Base-by-base conservation (phyloP, 2,888 invertebrate genomes). In the Dryadula phaetusa region DNA sequence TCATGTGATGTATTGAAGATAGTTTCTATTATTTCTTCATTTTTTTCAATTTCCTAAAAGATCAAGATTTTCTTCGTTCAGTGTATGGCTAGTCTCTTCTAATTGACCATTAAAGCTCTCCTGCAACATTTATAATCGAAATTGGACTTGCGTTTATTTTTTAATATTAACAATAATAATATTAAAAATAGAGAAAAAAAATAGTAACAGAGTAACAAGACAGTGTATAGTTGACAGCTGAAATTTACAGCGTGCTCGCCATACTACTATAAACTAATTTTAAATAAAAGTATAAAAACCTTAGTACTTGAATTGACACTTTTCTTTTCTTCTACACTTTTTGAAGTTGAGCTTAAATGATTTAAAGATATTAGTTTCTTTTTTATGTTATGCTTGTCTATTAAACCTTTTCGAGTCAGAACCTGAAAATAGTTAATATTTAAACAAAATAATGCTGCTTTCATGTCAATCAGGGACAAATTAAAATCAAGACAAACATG, bases 321-420 rank as follows among this genome's bases (percentile, higher is more conserved):
- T 56, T 37, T 22, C 8, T 22, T 37, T 7, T 40, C 22, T 37
- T 20, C n/a, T 22, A n/a, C 4, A 54, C 14, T 20, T 37, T 37
- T 54, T 8, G 34, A n/a, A 42, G 18, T 0, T 0, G 40, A 12
- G 28, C 12, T 42, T 60, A 60, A 25, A 2, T 44, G 44, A 16
- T 60, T 44, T 22, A 56, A 3, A 49, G 18, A 25, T 58, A 62
- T 66, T 2, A 69, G 1, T 28, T 60, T 64, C 14, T 54, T 28
- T 32, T 58, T 18, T 6, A 77, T 25, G 5, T 73, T 69, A 28
- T 53, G 52, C 60, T 76, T 77, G 46, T 71, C 70, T 6, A 69
- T 53, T 16, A 77, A 65, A n/a, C 81, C 80, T 49, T 72, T 66
- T 64, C 70, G 76, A 16, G 81, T 80, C 60, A 81, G 54, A 4